Base-by-base conservation (phyloP, 2,113 vertebrate genomes). In the Sinocyclocheilus rhinocerous region DNA sequence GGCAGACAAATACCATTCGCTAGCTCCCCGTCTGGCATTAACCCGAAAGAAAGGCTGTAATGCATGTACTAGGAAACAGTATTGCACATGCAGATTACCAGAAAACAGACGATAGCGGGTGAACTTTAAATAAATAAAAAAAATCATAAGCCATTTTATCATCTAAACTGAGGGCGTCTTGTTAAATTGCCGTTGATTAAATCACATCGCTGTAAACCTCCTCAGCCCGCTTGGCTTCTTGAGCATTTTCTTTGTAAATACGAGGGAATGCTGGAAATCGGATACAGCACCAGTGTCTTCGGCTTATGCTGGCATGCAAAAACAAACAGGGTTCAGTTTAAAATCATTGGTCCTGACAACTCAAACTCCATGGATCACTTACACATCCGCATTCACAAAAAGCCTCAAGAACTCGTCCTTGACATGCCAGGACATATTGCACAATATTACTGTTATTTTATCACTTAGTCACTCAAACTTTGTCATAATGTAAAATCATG, bases 1-100 rank as follows among this genome's bases (percentile, higher is more conserved):
- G 86, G 81, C 79, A 90, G 80, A 88, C 76, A 88, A 76, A 86
- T 83, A 36, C 55, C 26, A 75, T 33, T 33, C 69, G 26, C 50
- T n/a, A 24, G 4, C n/a, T 72, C 24, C 75, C 55, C 48, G 45
- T 65, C 48, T 76, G 29, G 55, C 70, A 65, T n/a, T 24, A 89
- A 50, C 48, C 67, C 55, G 5, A 65, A 48, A 45, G 29, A 39
- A 55, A 81, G 29, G n/a, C 42, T 79, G 15, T 65, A 69, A 59
- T 22, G 61, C 72, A 83, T 63, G 83, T 88, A 77, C 52, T 50
- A 48, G 87, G 55, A 84, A 84, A 81, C 61, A 15, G 65, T 26
- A 36, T 24, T 7, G 59, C 61, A 85, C 84, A 77, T 78, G 84
- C 75, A 85, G 10, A 24, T 50, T 15, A 18, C 55, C 29, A 45